Percentiles rank a stretch among this genome's conserved stretches.
These are phyloP conservation scores for Agapornis roseicollis DNA, from an alignment of 2,113 vertebrate genomes.

Conservation along the genomic window DNA sequence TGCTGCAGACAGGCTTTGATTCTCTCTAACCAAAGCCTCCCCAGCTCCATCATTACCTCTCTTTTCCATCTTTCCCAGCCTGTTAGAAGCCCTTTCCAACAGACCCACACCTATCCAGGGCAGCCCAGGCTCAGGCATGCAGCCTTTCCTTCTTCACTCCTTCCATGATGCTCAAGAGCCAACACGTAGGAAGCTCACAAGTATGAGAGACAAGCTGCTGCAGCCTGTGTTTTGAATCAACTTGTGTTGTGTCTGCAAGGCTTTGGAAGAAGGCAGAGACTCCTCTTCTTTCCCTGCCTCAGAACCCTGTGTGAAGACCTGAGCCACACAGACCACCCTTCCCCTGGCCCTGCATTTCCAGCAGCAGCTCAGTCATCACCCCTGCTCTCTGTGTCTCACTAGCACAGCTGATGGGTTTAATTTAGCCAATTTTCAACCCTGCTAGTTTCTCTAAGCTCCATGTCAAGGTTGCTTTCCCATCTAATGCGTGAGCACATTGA, in stretches of 20 bases:
- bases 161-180: neutral
- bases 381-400: neutral
- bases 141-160: neutral
- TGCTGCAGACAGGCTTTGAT: conserved; percentile 29
- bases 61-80: neutral
- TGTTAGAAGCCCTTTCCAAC: neutral
- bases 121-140: neutral
- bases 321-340: neutral
- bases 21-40: neutral
- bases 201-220: neutral
- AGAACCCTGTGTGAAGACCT: fast-evolving
- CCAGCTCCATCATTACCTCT: neutral
- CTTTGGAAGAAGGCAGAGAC: neutral
- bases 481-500: conserved; percentile 47
- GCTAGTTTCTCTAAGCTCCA: conserved; percentile 30
- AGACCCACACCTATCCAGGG: fast-evolving
- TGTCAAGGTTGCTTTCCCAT: conserved; percentile 48
- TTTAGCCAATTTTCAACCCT: conserved; percentile 61
- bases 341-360: neutral
- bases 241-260: neutral
- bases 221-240: neutral
- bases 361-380: neutral
- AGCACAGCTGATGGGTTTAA: neutral
- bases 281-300: neutral
- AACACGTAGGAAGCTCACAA: neutral